Conservation (phyloP, 1,140 invertebrate species). For the Plutomurus gul region DNA sequence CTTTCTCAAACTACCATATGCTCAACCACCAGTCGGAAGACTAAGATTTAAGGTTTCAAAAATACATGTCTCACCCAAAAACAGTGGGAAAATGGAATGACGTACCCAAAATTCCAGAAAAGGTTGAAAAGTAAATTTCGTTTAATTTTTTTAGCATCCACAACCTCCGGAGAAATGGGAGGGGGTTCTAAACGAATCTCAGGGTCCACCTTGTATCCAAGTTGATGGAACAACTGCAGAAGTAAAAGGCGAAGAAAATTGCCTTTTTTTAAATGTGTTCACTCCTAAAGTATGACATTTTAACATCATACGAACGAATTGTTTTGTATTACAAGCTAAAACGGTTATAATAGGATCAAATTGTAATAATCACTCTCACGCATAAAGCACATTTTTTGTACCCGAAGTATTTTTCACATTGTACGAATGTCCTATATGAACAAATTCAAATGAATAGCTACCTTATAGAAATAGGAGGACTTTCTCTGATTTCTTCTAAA, state of each 20-base stretch:
- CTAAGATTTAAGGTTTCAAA: slow-evolving; percentile 58
- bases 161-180: background rate
- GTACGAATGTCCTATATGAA: too few relatives aligned
- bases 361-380: too few relatives aligned
- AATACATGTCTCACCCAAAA: background rate
- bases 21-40: slow-evolving; percentile 61
- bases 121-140: background rate
- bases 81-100: too few relatives aligned
- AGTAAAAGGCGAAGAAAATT: slow-evolving; percentile 59
- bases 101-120: too few relatives aligned
- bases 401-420: too few relatives aligned
- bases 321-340: too few relatives aligned
- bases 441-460: too few relatives aligned
- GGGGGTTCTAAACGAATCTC: background rate
- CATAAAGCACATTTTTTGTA: too few relatives aligned
- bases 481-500: too few relatives aligned
- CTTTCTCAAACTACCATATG: slow-evolving; percentile 62
- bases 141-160: background rate
- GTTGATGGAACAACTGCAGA: too few relatives aligned
- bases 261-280: slow-evolving; percentile 64
- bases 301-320: slow-evolving; percentile 39
- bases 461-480: too few relatives aligned
- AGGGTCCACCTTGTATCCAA: background rate
- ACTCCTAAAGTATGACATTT: slow-evolving; percentile 54
- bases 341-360: too few relatives aligned